phyloP scores from a whole-genome alignment of 2,888 invertebrate species.

The Pachydiplax longipennis region DNA sequence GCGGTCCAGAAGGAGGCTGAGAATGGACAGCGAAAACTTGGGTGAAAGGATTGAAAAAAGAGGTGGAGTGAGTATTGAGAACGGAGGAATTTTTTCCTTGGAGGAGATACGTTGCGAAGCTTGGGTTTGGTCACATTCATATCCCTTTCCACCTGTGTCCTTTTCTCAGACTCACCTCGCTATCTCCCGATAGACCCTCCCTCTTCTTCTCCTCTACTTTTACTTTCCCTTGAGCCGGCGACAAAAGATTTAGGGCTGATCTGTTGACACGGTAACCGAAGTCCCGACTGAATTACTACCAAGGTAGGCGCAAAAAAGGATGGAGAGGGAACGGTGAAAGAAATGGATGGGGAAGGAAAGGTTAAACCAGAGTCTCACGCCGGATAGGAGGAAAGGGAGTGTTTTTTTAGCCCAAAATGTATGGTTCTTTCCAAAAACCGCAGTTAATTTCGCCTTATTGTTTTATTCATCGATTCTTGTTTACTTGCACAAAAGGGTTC shows the following conservation, averaged over 20 bases:
- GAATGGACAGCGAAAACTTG: background rate
- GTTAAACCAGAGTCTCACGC: background rate
- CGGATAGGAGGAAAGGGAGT: background rate
- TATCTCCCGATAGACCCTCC: background rate
- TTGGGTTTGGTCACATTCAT: background rate
- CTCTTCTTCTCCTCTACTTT: too few species aligned
- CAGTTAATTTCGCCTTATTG: background rate
- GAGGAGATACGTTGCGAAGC: background rate
- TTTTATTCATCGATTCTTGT: background rate
- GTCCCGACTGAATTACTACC: constrained; percentile 36
- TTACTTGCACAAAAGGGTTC: background rate
- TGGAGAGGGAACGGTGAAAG: too few species aligned
- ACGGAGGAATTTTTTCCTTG: background rate
- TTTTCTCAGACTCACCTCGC: background rate
- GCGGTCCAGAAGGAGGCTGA: background rate
- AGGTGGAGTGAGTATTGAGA: background rate
- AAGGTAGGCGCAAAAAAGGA: background rate
- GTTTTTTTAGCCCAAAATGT: background rate
- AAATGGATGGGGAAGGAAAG: background rate
- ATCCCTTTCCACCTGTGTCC: background rate
- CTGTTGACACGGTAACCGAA: constrained; percentile 33
- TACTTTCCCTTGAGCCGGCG: background rate
- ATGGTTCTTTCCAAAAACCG: background rate
- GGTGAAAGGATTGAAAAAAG: background rate
- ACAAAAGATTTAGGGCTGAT: constrained; percentile 42